A percentile compares a stretch with the other conserved stretches of the same genome.
phyloP scores from a whole-genome alignment of 1,140 invertebrate genomes.

The Drosophila littoralis region DNA sequence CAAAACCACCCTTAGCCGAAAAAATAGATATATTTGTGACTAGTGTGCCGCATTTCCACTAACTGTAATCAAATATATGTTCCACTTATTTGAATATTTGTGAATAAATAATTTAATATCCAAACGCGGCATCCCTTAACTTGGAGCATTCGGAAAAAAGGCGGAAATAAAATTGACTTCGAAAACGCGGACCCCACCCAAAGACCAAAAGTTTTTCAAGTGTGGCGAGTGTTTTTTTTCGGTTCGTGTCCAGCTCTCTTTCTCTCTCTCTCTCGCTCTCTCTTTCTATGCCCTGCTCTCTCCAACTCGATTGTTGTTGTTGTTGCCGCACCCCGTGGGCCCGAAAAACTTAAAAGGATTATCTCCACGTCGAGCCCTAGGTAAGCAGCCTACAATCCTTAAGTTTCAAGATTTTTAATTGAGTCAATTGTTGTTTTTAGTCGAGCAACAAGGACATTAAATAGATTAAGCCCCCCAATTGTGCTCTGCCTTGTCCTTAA shows the following conservation, averaged over 20 bases:
- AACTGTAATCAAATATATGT: slow-evolving; percentile 31
- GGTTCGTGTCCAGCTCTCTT: slow-evolving; percentile 19
- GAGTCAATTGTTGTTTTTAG: neutral
- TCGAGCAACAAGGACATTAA: slow-evolving; percentile 4
- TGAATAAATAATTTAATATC: no score
- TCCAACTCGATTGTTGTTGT: slow-evolving; percentile 18
- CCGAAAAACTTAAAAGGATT: slow-evolving; percentile 69
- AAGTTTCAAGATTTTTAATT: slow-evolving; percentile 26
- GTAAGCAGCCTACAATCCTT: slow-evolving; percentile 42
- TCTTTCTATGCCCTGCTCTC: neutral
- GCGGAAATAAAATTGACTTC: no score
- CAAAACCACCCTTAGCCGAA: slow-evolving; percentile 39
- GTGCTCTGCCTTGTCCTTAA: neutral
- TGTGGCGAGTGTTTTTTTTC: slow-evolving; percentile 57
- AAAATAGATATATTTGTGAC: slow-evolving; percentile 11
- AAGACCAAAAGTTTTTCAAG: slow-evolving; percentile 70
- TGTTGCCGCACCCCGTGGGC: slow-evolving; percentile 65
- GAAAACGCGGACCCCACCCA: slow-evolving; percentile 65
- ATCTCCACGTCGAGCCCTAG: slow-evolving; percentile 48
- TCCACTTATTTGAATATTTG: neutral
- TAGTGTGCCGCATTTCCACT: slow-evolving; percentile 29
- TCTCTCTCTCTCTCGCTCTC: neutral
- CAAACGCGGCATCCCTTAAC: neutral
- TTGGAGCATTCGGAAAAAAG: slow-evolving; percentile 34
- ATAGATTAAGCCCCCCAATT: neutral